These are phyloP conservation scores for Hydractinia symbiolongicarpus DNA, from an alignment of 30 jellyfish, hydroid and myxozoan species.

Conservation along the genomic window DNA sequence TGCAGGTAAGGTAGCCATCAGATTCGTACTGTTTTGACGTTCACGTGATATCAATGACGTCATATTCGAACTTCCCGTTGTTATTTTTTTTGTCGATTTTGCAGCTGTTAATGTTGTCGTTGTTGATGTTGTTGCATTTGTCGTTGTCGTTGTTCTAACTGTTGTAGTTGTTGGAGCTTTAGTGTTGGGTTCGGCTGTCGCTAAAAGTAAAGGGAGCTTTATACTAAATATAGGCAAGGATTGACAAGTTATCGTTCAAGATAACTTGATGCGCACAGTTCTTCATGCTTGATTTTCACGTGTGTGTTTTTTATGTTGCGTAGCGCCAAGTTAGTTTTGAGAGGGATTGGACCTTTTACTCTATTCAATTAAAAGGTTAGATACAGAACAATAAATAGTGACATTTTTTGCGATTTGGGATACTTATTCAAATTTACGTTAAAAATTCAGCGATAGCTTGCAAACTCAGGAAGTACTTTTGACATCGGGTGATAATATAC, in stretches of 20 bases:
- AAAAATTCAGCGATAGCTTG: too few relatives aligned
- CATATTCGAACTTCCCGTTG: neutral
- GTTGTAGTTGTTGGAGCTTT: neutral
- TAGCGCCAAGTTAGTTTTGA: too few relatives aligned
- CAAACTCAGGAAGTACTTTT: too few relatives aligned
- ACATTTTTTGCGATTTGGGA: too few relatives aligned
- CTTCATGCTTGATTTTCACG: too few relatives aligned
- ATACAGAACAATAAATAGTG: too few relatives aligned
- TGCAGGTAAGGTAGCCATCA: neutral
- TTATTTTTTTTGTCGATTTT: neutral
- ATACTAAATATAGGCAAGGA: neutral
- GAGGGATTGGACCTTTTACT: too few relatives aligned
- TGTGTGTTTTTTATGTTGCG: too few relatives aligned
- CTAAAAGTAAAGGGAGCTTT: neutral
- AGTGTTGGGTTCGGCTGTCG: neutral
- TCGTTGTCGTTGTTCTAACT: neutral
- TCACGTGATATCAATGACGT: neutral
- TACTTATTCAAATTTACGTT: too few relatives aligned
- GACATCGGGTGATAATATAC: too few relatives aligned
- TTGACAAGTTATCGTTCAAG: neutral
- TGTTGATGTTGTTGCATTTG: neutral
- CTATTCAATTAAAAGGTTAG: too few relatives aligned
- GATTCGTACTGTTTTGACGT: neutral
- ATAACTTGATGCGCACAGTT: too few relatives aligned
- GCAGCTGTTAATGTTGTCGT: neutral